A percentile compares a stretch with the other conserved stretches of the same genome.
Conservation (phyloP, 2,113 vertebrate species). For the Microtus richardsoni region DNA sequence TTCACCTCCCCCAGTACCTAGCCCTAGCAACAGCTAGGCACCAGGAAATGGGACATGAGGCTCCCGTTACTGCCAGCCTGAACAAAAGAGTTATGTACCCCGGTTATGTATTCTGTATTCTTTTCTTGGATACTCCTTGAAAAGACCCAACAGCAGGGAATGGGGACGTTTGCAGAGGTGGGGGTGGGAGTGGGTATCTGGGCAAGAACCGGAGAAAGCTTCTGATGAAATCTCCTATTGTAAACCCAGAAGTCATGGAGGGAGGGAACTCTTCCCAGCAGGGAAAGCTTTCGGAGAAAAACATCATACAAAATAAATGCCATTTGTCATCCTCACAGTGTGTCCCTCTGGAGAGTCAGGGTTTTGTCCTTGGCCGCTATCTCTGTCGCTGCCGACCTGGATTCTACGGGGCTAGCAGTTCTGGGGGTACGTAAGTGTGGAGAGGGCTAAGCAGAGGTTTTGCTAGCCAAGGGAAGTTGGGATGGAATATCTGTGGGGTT, state of each 20-base stretch:
- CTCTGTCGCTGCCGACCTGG: conserved; percentile 94
- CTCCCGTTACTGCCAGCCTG: not conserved
- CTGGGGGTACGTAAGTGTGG: conserved; percentile 66
- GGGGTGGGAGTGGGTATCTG: not conserved
- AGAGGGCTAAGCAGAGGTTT: conserved; percentile 77
- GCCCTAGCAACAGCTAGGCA: not conserved
- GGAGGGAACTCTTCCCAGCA: not conserved
- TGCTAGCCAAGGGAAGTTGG: not conserved
- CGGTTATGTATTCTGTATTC: not conserved
- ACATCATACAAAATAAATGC: not conserved
- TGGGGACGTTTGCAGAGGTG: not conserved
- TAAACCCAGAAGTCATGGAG: not conserved
- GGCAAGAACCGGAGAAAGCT: not conserved
- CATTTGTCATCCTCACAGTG: conserved; percentile 87
- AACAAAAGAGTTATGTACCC: not conserved
- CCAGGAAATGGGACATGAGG: not conserved
- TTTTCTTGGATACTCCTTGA: conserved; percentile 21
- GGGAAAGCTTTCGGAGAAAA: not conserved
- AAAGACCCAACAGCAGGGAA: not conserved
- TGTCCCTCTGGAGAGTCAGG: conserved; percentile 87
- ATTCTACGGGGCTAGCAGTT: conserved; percentile 86
- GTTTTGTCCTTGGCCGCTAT: conserved; percentile 95
- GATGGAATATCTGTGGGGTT: not conserved
- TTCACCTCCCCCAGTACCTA: not conserved
- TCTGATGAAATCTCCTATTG: not conserved